Percentiles rank a stretch among this genome's conserved stretches.
These are phyloP conservation scores for Tanytarsus gracilentus DNA, from an alignment of 2,888 invertebrate species.

Conservation along the genomic window DNA sequence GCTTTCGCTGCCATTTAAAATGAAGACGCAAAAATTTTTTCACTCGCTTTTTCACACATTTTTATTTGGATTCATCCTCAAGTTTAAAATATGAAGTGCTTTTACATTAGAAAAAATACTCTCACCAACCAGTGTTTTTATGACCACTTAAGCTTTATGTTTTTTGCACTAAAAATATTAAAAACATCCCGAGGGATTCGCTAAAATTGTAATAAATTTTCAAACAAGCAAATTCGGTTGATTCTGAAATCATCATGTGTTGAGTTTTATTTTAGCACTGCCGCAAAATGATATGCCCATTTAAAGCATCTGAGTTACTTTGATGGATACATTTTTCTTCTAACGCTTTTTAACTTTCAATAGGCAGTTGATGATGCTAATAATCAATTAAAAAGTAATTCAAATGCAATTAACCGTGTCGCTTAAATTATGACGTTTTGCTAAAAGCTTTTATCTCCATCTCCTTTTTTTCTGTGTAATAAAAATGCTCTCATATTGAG, in stretches of 20 bases:
- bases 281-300: neutral
- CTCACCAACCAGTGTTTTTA: conserved; percentile 27
- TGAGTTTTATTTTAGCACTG: neutral
- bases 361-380: neutral
- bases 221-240: neutral
- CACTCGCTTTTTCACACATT: neutral
- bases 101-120: conserved; percentile 13
- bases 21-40: neutral
- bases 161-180: conserved; percentile 27
- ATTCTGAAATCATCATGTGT: neutral
- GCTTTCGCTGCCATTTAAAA: neutral
- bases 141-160: conserved; percentile 28
- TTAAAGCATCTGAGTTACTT: neutral
- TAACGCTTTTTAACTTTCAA: neutral
- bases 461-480: neutral
- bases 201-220: neutral
- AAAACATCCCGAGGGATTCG: neutral
- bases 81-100: neutral
- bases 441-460: conserved; percentile 13
- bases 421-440: neutral
- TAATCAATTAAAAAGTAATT: conserved; percentile 27
- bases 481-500: conserved; percentile 7
- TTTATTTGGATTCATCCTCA: neutral
- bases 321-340: neutral
- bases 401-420: conserved; percentile 15